Base-by-base conservation (phyloP, 2,797 vertebrate species). In the Silurus aristotelis region DNA sequence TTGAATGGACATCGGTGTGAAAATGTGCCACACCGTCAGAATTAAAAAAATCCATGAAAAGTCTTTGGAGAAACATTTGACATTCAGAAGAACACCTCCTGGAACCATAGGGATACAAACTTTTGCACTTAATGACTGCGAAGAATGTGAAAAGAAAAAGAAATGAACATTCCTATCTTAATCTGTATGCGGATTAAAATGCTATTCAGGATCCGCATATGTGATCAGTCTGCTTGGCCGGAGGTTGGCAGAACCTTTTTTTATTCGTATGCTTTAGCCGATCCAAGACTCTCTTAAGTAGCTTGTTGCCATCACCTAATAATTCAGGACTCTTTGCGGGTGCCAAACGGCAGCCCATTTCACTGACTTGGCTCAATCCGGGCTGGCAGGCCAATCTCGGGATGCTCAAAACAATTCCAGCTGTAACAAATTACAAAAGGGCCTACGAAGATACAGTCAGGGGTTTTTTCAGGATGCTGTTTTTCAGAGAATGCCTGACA, bases 381-480 rank as follows among this genome's bases (percentile, higher is more conserved):
- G 71, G 86, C 83, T 87, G 86, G 84, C 88, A 86, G 84, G 66
- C 63, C 86, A 89, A 89, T 86, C 80, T 86, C 17, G 17, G 78
- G 67, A 64, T 63, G 31, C 67, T 84, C 86, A 84, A 84, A 87
- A 89, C 88, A 80, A 86, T 82, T 84, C 82, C 63, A 80, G 82
- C 58, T 63, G 19, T 7, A 78, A n/a, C 58, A 61, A 63, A 78
- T 78, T 78, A 61, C 61, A 78, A 61, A 67, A 43, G 58, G 43
- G 58, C 20, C 20, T 61, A 19, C 6, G 61, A 63, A 63, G 14
- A 27, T 79, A 79, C 20, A 79, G 75, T 78, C 27, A 2, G 38
- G 38, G 68, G 55, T 20, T 22, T 76, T 48, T 56, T 15, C 55
- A 38, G 72, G 14, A 14, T 55, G 22, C n/a, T 10, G 14, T 55